Base-by-base conservation (phyloP, 2,888 invertebrate genomes). In the Diploptera punctata region DNA sequence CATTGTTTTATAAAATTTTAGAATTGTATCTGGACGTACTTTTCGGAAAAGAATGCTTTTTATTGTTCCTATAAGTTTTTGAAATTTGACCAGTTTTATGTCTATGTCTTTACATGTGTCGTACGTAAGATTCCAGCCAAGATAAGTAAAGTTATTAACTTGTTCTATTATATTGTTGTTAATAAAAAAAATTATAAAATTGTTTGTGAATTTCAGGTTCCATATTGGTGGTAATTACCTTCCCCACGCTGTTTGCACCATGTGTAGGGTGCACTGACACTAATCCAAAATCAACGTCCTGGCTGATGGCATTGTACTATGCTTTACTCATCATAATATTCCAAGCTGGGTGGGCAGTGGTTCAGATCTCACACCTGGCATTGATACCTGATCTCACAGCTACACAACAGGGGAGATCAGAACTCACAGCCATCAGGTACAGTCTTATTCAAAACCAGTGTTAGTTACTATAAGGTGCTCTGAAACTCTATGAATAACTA, bases 301-400 rank as follows among this genome's bases (percentile, higher is more conserved):
- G 79, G 79, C 79, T 81, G 65, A 78, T 82, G 76, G 75, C 84
- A 7, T 44, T 83, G 5, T 85, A 85, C 77, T 87, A 86, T 78
- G 80, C 85, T 10, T 77, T 81, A 3, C 86, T 87, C 72, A 92
- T 94, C 76, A 82, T 88, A 10, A 84, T 95, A 77, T 95, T 96
- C 83, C 97, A 98, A 85, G 91, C 94, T 77, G 97, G 97, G 13
- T 98, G 97, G 97, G 97, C 98, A 0, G 86, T 93, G 7, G 94
- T 94, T 1, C 97, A 98, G 85, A 96, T 98, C 78, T 93, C 96
- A 0, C 98, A 98, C 83, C 86, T 98, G 70, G 91, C 97, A 0
- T 90, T 98, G 82, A 96, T 97, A 78, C 95, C 97, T 1, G 89
- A 90, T 68, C 87, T 95, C 71, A 89, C 94, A 0, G 88, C 89